Conservation (phyloP, 1,140 invertebrate species). For the Zaprionus vittiger region DNA sequence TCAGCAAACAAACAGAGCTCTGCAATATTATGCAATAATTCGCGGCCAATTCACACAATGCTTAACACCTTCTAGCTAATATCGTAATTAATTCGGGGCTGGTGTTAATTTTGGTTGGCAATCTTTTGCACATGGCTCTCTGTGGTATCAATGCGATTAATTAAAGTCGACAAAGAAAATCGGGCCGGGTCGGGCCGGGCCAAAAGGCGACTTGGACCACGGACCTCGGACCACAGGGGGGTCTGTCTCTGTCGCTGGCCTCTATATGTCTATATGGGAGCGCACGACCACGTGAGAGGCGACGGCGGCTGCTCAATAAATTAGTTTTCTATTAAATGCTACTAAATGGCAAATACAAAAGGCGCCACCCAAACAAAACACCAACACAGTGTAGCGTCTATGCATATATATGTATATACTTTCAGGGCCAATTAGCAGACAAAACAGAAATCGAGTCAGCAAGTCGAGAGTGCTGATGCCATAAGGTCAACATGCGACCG, state of each 20-base stretch:
- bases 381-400: conserved; percentile 24
- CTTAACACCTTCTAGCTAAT: conserved; percentile 56
- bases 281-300: conserved; percentile 40
- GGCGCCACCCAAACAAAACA: conserved; percentile 72
- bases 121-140: conserved; percentile 56
- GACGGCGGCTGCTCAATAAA: conserved; percentile 65
- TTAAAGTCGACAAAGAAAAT: conserved; percentile 61
- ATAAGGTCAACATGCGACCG: conserved; percentile 38
- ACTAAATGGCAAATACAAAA: conserved; percentile 75
- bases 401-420: conserved; percentile 27
- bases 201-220: background rate
- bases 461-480: conserved; percentile 17
- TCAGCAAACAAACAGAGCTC: background rate
- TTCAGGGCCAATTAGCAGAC: conserved; percentile 81
- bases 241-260: conserved; percentile 20
- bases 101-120: conserved; percentile 63
- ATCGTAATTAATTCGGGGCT: conserved; percentile 66
- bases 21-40: conserved; percentile 8
- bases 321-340: conserved; percentile 76
- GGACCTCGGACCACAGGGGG: background rate
- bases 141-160: conserved; percentile 63
- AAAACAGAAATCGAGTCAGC: conserved; percentile 59
- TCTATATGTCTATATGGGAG: conserved; percentile 1
- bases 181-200: background rate
- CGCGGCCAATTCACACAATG: conserved; percentile 24